A percentile compares a stretch with the other conserved stretches of the same genome.
Conservation (phyloP, 2,797 vertebrate genomes). For the Chelon auratus region DNA sequence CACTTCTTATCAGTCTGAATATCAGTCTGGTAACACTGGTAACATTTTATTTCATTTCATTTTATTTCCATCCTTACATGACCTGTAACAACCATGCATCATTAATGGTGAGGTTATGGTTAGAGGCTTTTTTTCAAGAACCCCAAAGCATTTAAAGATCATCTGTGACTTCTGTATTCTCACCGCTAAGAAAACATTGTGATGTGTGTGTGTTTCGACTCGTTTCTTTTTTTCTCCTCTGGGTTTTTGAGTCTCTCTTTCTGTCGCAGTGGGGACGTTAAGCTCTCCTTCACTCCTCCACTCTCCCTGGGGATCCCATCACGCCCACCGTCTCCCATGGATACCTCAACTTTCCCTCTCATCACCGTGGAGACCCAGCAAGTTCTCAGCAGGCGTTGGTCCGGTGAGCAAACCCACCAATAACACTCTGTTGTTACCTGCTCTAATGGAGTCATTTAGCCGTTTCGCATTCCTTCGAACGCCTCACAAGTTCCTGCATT, state of each 20-base stretch:
- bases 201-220: not conserved
- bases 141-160: conserved; percentile 1
- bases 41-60: too few species aligned
- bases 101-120: too few species aligned
- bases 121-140: not conserved
- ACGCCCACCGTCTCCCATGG: conserved; percentile 70
- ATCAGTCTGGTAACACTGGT: too few species aligned
- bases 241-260: conserved; percentile 28
- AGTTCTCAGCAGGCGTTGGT: conserved; percentile 56
- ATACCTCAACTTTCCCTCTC: conserved; percentile 64
- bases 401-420: conserved; percentile 43
- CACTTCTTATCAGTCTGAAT: too few species aligned
- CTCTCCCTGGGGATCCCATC: conserved; percentile 61
- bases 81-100: too few species aligned
- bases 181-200: not conserved
- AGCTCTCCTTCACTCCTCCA: conserved; percentile 51
- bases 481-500: conserved; percentile 27
- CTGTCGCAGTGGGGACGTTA: conserved; percentile 37
- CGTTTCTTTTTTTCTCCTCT: conserved; percentile 6
- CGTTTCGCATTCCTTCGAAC: conserved; percentile 39
- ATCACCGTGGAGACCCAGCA: conserved; percentile 73
- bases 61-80: too few species aligned
- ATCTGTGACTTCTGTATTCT: not conserved
- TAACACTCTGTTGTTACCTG: conserved; percentile 43
- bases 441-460: conserved; percentile 51